These are phyloP conservation scores for Artemia franciscana DNA, from an alignment of 1,140 invertebrate species.

Conservation along the genomic window DNA sequence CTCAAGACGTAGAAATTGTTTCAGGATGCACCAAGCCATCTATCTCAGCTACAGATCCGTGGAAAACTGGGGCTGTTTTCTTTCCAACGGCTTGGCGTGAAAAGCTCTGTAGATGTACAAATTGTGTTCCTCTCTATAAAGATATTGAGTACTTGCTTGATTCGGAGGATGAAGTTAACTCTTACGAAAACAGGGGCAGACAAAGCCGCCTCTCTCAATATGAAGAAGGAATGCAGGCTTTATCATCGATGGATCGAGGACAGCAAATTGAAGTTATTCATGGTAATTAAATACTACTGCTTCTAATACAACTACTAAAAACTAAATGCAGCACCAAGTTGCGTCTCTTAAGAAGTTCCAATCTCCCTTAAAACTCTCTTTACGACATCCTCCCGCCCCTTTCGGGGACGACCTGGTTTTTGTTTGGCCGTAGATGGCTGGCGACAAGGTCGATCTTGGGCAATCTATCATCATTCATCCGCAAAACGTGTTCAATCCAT, in stretches of 20 bases:
- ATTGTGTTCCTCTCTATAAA: constrained; percentile 16
- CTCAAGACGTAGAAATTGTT: not conserved
- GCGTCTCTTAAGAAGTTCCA: too few relatives aligned
- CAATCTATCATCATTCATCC: too few relatives aligned
- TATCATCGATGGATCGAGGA: constrained; percentile 50
- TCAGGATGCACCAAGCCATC: constrained; percentile 10
- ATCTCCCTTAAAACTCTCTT: too few relatives aligned
- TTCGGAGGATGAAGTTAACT: constrained; percentile 53
- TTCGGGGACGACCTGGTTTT: too few relatives aligned
- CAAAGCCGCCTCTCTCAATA: constrained; percentile 29
- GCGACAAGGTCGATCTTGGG: too few relatives aligned
- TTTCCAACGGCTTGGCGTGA: constrained; percentile 2
- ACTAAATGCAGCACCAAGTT: too few relatives aligned
- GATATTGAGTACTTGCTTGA: constrained; percentile 49
- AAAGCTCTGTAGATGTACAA: constrained; percentile 6
- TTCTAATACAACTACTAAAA: too few relatives aligned
- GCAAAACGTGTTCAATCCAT: too few relatives aligned
- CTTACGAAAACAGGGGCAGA: constrained; percentile 45
- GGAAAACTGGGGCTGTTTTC: not conserved
- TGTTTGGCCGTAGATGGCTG: too few relatives aligned
- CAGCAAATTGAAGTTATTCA: constrained; percentile 58
- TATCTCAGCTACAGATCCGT: not conserved
- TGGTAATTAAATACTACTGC: constrained; percentile 19
- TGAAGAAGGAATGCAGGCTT: constrained; percentile 45
- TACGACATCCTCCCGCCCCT: too few relatives aligned